Conservation (phyloP, 2,888 invertebrate species). For the Chydorus sphaericus region DNA sequence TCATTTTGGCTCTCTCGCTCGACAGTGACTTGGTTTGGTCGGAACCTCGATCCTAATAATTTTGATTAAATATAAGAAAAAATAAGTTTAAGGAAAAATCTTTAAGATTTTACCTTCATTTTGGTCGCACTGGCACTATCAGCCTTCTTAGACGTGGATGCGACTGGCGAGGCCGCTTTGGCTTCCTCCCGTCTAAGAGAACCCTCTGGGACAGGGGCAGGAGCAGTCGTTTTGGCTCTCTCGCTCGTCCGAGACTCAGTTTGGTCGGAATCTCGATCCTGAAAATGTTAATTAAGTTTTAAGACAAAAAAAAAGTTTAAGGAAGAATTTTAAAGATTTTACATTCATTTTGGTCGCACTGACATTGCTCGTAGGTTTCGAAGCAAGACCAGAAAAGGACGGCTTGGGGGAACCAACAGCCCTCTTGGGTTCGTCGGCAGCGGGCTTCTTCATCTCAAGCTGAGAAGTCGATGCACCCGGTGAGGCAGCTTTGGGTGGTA, state of each 20-base stretch:
- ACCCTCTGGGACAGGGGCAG: not conserved
- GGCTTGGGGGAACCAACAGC: not conserved
- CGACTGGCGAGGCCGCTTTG: not conserved
- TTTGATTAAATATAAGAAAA: constrained; percentile 14
- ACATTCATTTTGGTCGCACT: constrained; percentile 28
- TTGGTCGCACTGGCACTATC: constrained; percentile 23
- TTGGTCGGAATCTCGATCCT: not conserved
- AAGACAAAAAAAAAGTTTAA: constrained; percentile 19
- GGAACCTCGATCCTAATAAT: not conserved
- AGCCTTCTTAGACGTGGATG: not conserved
- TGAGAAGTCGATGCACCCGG: too few species aligned
- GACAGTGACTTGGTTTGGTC: too few species aligned
- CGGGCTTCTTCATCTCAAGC: not conserved
- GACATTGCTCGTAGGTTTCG: constrained; percentile 29
- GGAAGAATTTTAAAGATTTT: constrained; percentile 28
- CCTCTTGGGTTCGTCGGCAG: not conserved
- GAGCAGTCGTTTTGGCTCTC: not conserved
- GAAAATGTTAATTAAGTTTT: not conserved
- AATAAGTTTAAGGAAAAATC: constrained; percentile 20
- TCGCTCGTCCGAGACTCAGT: too few species aligned
- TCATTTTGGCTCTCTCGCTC: not conserved
- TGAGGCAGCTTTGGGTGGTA: too few species aligned
- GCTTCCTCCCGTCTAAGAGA: not conserved
- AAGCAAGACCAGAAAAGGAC: constrained; percentile 27
- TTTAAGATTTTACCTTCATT: constrained; percentile 31